These are phyloP conservation scores for Sebastes taczanowskii DNA, from an alignment of 2,797 vertebrate species.

Conservation along the genomic window DNA sequence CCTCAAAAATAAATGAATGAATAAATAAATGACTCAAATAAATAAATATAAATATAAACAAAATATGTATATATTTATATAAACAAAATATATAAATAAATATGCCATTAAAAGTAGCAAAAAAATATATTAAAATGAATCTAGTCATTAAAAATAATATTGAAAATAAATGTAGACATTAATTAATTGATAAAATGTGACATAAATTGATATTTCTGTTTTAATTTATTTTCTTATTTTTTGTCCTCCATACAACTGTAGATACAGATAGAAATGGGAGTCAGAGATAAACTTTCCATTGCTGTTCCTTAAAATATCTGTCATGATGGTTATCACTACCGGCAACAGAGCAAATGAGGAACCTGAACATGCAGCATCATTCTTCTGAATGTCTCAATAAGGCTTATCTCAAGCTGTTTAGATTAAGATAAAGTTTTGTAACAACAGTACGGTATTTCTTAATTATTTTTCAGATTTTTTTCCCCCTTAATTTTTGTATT, in stretches of 20 bases:
- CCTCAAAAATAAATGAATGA: background rate
- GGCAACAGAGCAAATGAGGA: conserved; percentile 70
- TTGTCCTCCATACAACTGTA: background rate
- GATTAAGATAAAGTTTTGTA: conserved; percentile 63
- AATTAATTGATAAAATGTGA: too few species aligned
- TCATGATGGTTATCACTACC: conserved; percentile 18
- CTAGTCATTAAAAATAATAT: too few species aligned
- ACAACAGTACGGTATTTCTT: conserved; percentile 22
- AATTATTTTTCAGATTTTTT: conserved; percentile 8
- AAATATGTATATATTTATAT: too few species aligned
- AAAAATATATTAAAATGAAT: too few species aligned
- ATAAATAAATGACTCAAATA: too few species aligned
- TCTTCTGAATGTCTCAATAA: conserved; percentile 64
- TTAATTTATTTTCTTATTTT: too few species aligned
- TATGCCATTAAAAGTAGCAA: too few species aligned
- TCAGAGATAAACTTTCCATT: conserved; percentile 1
- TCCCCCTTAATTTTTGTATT: background rate
- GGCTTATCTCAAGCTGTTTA: conserved; percentile 55
- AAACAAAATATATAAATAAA: too few species aligned
- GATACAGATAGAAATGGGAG: background rate
- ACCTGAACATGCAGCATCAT: conserved; percentile 69
- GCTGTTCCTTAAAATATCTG: background rate
- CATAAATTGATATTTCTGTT: too few species aligned
- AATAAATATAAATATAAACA: too few species aligned
- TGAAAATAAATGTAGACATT: too few species aligned